Percentiles rank a stretch among this genome's conserved stretches.
These are phyloP conservation scores for Sylvicola cinctus DNA, from an alignment of 2,888 invertebrate species.

Conservation along the genomic window DNA sequence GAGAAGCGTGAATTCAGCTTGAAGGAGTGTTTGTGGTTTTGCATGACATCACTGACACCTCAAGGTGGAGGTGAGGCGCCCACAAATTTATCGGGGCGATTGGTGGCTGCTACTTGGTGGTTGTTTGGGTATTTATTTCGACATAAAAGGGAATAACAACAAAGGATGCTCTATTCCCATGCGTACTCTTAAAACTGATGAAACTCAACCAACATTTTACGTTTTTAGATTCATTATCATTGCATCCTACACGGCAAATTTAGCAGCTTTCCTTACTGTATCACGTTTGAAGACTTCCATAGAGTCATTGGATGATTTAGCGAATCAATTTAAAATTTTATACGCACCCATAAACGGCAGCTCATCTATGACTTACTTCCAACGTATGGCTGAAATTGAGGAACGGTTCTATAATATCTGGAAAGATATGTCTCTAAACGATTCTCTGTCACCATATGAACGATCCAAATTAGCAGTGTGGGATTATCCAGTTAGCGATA, in stretches of 20 bases:
- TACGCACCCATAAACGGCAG: slow-evolving; percentile 84
- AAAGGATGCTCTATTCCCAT: no score
- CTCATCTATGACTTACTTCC: slow-evolving; percentile 81
- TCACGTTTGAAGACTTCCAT: slow-evolving; percentile 83
- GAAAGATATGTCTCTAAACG: slow-evolving; percentile 95
- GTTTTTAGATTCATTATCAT: slow-evolving; percentile 71
- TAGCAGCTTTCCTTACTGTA: slow-evolving; percentile 91
- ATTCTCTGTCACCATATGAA: slow-evolving; percentile 73
- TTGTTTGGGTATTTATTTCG: slow-evolving; percentile 75
- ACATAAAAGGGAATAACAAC: no score
- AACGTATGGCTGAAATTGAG: slow-evolving; percentile 91
- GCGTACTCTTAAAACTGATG: no score
- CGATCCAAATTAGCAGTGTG: slow-evolving; percentile 89
- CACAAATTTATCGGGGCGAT: slow-evolving; percentile 82
- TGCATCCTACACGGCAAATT: slow-evolving; percentile 94
- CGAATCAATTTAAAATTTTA: slow-evolving; percentile 88
- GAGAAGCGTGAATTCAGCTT: slow-evolving; percentile 87
- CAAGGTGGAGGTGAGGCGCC: slow-evolving; percentile 91
- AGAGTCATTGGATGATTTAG: slow-evolving; percentile 81
- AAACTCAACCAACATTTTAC: no score
- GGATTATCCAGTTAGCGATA: slow-evolving; percentile 98
- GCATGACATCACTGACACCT: slow-evolving; percentile 94
- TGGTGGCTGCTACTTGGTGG: slow-evolving; percentile 98
- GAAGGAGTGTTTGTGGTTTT: slow-evolving; percentile 96
- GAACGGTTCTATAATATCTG: slow-evolving; percentile 93